Percentiles rank a stretch among this genome's conserved stretches.
Conservation (phyloP, 2,113 vertebrate species). For the Peromyscus leucopus region DNA sequence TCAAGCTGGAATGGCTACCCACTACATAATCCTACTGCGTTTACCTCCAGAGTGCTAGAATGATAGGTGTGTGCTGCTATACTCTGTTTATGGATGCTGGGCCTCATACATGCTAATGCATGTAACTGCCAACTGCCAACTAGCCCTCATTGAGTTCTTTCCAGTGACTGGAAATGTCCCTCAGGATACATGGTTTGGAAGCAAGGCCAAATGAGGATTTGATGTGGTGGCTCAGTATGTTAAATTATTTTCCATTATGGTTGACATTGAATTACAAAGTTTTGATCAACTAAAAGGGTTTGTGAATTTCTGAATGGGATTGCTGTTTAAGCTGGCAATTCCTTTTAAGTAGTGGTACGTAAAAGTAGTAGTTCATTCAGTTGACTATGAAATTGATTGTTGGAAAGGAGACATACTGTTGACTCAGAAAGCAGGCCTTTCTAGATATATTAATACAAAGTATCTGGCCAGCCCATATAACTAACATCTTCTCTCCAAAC, state of each 20-base stretch:
- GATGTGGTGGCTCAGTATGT: not conserved
- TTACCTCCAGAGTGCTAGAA: not conserved
- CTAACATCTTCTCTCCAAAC: not conserved
- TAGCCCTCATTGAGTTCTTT: not conserved
- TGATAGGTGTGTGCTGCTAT: not conserved
- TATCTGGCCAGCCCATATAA: not conserved
- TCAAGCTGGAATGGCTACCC: no score
- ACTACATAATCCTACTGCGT: no score
- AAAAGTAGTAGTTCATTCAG: conserved; percentile 5
- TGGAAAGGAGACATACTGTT: conserved; percentile 42
- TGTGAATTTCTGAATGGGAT: not conserved
- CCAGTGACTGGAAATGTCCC: not conserved
- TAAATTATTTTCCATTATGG: conserved; percentile 9
- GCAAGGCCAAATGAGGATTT: not conserved
- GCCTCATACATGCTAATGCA: not conserved
- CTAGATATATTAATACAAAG: not conserved
- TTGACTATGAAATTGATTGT: conserved; percentile 51
- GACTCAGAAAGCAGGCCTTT: not conserved
- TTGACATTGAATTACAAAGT: not conserved
- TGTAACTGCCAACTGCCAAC: not conserved
- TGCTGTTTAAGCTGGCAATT: not conserved
- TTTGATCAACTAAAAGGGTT: conserved; percentile 20
- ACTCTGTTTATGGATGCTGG: not conserved
- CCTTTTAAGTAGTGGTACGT: not conserved
- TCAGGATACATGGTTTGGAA: not conserved